Evolutionary conservation across 92 coral and sea anemone species (phyloP).

Genomic region (Epizoanthus rinbou): DNA sequence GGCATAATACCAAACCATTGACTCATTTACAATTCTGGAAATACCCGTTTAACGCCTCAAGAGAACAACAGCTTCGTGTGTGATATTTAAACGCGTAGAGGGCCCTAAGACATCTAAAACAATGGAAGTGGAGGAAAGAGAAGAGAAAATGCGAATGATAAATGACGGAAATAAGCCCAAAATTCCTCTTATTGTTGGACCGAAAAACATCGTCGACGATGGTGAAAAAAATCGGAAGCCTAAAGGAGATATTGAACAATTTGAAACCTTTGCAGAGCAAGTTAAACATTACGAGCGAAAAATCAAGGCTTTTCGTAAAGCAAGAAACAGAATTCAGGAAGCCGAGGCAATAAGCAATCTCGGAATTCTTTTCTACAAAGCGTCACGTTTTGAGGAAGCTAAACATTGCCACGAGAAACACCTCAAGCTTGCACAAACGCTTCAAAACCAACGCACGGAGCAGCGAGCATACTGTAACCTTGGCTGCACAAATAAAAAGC

Average conservation of each 20-base stretch:
- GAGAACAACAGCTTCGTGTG: too few relatives aligned
- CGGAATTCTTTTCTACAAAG: constrained; percentile 93
- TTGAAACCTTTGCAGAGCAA: constrained; percentile 73
- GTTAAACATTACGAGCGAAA: constrained; percentile 75
- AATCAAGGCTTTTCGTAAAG: constrained; percentile 78
- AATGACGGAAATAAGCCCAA: constrained; percentile 7
- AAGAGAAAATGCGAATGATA: constrained; percentile 1
- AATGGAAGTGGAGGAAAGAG: background rate
- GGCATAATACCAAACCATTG: too few relatives aligned
- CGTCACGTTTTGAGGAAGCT: constrained; percentile 76
- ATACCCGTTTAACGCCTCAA: too few relatives aligned
- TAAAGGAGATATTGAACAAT: constrained; percentile 8
- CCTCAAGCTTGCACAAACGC: constrained; percentile 65
- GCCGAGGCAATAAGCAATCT: constrained; percentile 88
- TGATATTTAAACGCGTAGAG: too few relatives aligned
- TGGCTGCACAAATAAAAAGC: constrained; percentile 87
- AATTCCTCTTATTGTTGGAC: constrained; percentile 37
- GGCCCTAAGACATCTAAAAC: background rate
- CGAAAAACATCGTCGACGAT: constrained; percentile 2
- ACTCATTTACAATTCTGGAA: too few relatives aligned
- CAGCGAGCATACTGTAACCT: constrained; percentile 92
- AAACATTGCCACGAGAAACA: constrained; percentile 90
- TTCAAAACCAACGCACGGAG: constrained; percentile 66
- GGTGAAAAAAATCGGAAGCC: constrained; percentile 10
- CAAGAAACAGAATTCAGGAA: constrained; percentile 75